phyloP scores from a whole-genome alignment of 1,140 invertebrate genomes.

The Lepidurus apus region DNA sequence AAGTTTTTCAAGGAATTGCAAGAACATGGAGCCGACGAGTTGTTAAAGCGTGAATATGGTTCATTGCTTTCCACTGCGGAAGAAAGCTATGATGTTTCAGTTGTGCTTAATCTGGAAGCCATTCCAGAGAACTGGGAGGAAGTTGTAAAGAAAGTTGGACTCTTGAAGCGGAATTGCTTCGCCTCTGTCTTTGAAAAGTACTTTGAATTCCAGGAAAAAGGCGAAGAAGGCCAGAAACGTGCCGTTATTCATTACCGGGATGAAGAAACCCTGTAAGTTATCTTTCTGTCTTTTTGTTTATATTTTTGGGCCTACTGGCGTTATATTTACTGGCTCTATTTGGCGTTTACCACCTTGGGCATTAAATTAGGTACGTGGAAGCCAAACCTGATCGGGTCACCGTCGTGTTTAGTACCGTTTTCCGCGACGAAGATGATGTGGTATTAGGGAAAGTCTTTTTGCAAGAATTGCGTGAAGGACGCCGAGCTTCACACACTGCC shows the following conservation, averaged over 20 bases:
- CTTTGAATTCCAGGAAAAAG: constrained; percentile 94
- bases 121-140: constrained; percentile 84
- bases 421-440: constrained; percentile 97
- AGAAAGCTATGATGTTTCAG: constrained; percentile 89
- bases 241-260: constrained; percentile 98
- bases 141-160: constrained; percentile 83
- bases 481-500: constrained; percentile 91
- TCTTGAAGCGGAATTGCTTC: constrained; percentile 97
- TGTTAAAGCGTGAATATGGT: constrained; percentile 88
- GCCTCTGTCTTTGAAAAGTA: constrained; percentile 99
- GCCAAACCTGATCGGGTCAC: constrained; percentile 97
- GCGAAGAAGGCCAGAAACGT: constrained; percentile 80
- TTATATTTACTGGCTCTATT: neutral
- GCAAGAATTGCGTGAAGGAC: constrained; percentile 96
- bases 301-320: neutral
- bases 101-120: constrained; percentile 88
- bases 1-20: constrained; percentile 99
- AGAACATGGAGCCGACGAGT: constrained; percentile 94
- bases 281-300: constrained; percentile 27
- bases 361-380: constrained; percentile 80
- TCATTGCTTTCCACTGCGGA: constrained; percentile 72
- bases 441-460: constrained; percentile 98
- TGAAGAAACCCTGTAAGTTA: constrained; percentile 94
- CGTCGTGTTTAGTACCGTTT: constrained; percentile 97
- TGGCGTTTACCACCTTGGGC: neutral